phyloP scores from a whole-genome alignment of 2,888 invertebrate genomes.

The Anagyrus pseudococci region DNA sequence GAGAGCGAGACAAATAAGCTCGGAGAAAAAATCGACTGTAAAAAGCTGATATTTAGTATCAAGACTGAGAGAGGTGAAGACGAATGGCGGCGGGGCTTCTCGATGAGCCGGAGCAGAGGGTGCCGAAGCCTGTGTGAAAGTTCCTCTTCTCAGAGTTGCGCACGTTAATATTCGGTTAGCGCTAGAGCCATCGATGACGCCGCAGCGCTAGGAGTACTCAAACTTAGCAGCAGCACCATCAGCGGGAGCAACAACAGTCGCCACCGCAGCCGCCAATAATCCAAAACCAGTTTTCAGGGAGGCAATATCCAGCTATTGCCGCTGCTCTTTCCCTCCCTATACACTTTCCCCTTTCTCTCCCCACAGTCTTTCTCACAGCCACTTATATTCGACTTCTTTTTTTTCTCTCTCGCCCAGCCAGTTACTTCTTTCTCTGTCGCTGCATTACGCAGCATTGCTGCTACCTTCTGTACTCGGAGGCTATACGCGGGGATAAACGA shows the following conservation, averaged over 20 bases:
- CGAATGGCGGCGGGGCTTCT: not conserved
- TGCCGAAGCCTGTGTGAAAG: constrained; percentile 42
- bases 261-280: constrained; percentile 14
- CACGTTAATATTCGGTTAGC: not conserved
- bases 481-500: too few relatives aligned
- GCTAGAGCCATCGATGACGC: too few relatives aligned
- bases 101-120: constrained; percentile 46
- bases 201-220: too few relatives aligned
- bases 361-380: too few relatives aligned
- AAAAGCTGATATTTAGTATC: too few relatives aligned
- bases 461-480: too few relatives aligned
- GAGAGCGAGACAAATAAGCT: not conserved
- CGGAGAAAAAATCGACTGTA: too few relatives aligned
- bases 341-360: too few relatives aligned
- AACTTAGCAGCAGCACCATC: too few relatives aligned
- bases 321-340: constrained; percentile 17
- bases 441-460: too few relatives aligned
- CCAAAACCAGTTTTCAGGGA: constrained; percentile 46
- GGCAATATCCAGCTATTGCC: constrained; percentile 40
- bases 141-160: constrained; percentile 38
- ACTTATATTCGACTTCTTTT: constrained; percentile 29
- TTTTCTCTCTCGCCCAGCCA: constrained; percentile 16
- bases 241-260: too few relatives aligned
- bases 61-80: too few relatives aligned
- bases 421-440: constrained; percentile 12